A percentile compares a stretch with the other conserved stretches of the same genome.
Evolutionary conservation across 2,113 vertebrate species (phyloP).

Genomic region (Potamarius usumacintae): DNA sequence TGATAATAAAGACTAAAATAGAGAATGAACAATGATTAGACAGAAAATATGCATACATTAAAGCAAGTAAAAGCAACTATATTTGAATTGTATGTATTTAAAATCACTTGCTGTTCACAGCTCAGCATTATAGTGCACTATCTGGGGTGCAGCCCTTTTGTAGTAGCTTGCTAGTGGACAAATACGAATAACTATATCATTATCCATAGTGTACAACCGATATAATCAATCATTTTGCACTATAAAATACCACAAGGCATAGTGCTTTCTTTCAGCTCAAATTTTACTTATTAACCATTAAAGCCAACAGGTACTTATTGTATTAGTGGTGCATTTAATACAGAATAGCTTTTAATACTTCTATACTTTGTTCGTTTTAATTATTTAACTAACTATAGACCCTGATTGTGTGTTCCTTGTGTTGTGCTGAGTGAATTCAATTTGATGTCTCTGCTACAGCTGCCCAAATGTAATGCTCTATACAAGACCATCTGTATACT

Average conservation of each 20-base stretch:
- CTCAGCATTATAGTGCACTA: background rate
- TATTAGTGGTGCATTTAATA: background rate
- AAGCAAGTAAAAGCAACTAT: background rate
- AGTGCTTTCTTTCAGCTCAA: background rate
- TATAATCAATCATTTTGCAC: background rate
- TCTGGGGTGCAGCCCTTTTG: background rate
- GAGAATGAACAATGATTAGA: background rate
- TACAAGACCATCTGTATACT: background rate
- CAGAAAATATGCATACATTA: background rate
- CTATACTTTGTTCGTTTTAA: background rate
- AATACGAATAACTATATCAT: background rate
- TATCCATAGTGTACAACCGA: background rate
- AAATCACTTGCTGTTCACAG: background rate
- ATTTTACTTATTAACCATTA: background rate
- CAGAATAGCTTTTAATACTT: background rate
- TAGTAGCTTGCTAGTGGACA: background rate
- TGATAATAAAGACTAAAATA: background rate
- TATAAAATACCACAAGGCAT: background rate
- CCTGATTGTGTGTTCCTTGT: background rate
- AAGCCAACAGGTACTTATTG: background rate
- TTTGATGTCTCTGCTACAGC: background rate
- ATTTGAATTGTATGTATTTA: background rate
- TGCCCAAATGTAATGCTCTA: background rate
- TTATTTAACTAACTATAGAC: background rate
- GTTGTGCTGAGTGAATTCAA: background rate